Evolutionary conservation across 2,888 invertebrate species (phyloP).

Genomic region (Smittia aterrima): DNA sequence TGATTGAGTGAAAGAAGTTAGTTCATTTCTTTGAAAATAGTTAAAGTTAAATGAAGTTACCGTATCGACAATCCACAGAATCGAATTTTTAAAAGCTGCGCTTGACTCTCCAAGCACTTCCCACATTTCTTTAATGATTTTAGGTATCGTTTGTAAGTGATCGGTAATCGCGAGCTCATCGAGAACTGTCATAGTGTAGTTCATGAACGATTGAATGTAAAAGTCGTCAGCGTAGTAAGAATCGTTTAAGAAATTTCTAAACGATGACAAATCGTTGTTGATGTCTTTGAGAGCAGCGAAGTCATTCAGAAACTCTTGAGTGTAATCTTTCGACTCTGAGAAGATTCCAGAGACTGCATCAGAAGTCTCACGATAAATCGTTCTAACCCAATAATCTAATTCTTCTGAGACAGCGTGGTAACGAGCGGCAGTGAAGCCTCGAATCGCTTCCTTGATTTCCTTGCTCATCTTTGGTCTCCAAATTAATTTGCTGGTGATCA

Average conservation of each 20-base stretch:
- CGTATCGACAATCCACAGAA: conserved; percentile 71
- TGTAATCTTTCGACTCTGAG: conserved; percentile 70
- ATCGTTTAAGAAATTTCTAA: conserved; percentile 68
- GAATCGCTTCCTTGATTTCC: conserved; percentile 58
- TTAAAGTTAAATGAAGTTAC: conserved; percentile 48
- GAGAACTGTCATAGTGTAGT: conserved; percentile 65
- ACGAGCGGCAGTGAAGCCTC: conserved; percentile 52
- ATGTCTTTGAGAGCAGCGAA: conserved; percentile 59
- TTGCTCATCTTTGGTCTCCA: conserved; percentile 75
- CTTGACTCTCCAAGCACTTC: conserved; percentile 84
- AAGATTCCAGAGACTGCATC: conserved; percentile 69
- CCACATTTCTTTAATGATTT: conserved; percentile 70
- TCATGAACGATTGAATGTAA: conserved; percentile 75
- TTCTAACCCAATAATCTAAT: conserved; percentile 65
- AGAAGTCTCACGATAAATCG: conserved; percentile 67
- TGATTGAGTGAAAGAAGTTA: conserved; percentile 48
- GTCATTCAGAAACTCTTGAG: conserved; percentile 70
- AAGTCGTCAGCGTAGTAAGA: conserved; percentile 81
- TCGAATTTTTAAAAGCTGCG: conserved; percentile 70
- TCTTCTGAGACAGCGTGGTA: conserved; percentile 57
- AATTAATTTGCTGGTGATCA: conserved; percentile 73
- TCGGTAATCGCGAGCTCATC: conserved; percentile 76
- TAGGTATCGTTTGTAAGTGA: conserved; percentile 75
- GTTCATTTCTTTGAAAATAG: background rate
- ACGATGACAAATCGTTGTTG: conserved; percentile 64